Percentiles rank a stretch among this genome's conserved stretches.
These are phyloP conservation scores for Julus scandinavius DNA, from an alignment of 2,888 invertebrate species.

Conservation along the genomic window DNA sequence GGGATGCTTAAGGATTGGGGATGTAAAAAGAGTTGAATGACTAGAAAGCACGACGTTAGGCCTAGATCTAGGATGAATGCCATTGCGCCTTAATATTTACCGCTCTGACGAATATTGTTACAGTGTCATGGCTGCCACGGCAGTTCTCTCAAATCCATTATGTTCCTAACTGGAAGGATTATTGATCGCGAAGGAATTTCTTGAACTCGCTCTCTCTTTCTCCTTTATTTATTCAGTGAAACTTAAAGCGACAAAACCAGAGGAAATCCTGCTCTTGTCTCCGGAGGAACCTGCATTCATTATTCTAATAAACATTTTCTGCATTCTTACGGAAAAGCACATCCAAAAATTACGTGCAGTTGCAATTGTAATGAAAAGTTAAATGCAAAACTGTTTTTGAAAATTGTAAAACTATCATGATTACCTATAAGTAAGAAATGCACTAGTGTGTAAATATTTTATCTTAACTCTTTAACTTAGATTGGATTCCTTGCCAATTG, in stretches of 20 bases:
- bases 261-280: constrained; percentile 33
- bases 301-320: not conserved
- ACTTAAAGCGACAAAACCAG: constrained; percentile 33
- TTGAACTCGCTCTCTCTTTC: constrained; percentile 17
- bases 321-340: not conserved
- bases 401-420: no score
- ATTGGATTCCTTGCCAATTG: no score
- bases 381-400: no score
- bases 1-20: not conserved
- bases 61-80: not conserved
- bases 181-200: not conserved
- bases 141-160: constrained; percentile 25
- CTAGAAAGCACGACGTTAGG: not conserved
- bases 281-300: constrained; percentile 17
- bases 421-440: no score
- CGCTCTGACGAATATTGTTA: constrained; percentile 25
- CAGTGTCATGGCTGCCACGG: constrained; percentile 25
- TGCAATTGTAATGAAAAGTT: no score
- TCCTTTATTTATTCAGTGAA: constrained; percentile 4
- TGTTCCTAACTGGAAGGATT: constrained; percentile 33
- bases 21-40: not conserved
- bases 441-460: no score
- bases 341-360: no score
- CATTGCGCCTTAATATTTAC: constrained; percentile 23
- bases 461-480: no score